Conservation (phyloP, 2,888 invertebrate species). For the Priocnemis perturbator region DNA sequence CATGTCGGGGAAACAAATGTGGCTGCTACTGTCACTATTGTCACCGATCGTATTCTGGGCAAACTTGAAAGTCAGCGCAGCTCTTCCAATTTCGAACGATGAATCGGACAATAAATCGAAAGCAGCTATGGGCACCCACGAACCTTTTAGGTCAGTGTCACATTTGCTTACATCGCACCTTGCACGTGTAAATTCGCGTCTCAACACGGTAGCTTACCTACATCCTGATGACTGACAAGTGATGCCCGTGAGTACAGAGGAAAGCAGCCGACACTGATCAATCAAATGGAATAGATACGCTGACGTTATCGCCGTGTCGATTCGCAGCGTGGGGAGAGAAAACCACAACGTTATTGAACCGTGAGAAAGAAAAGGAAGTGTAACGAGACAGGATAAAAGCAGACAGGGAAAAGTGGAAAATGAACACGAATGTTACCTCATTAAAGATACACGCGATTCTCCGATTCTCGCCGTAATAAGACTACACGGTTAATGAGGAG, state of each 20-base stretch:
- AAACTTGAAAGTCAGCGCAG: constrained; percentile 32
- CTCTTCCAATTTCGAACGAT: constrained; percentile 56
- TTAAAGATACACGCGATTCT: constrained; percentile 11
- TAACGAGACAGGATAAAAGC: constrained; percentile 14
- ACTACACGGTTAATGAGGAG: constrained; percentile 13
- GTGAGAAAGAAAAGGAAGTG: constrained; percentile 17
- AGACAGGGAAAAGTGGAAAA: constrained; percentile 2
- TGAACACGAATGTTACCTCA: constrained; percentile 3
- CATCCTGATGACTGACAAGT: too few species aligned
- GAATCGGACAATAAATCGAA: constrained; percentile 65
- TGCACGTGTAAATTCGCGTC: not conserved
- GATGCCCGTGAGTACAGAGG: too few species aligned
- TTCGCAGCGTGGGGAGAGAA: too few species aligned
- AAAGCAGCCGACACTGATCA: too few species aligned
- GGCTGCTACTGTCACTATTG: constrained; percentile 58
- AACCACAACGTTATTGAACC: not conserved
- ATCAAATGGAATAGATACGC: too few species aligned
- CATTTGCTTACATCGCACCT: not conserved
- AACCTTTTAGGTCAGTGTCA: constrained; percentile 71
- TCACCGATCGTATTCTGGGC: constrained; percentile 48
- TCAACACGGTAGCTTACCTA: too few species aligned
- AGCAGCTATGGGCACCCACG: constrained; percentile 60
- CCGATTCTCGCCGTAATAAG: constrained; percentile 6
- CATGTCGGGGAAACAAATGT: constrained; percentile 17
- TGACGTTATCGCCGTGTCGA: too few species aligned